A percentile compares a stretch with the other conserved stretches of the same genome.
Conservation (phyloP, 2,797 vertebrate species). For the Phrynocephalus forsythii region DNA sequence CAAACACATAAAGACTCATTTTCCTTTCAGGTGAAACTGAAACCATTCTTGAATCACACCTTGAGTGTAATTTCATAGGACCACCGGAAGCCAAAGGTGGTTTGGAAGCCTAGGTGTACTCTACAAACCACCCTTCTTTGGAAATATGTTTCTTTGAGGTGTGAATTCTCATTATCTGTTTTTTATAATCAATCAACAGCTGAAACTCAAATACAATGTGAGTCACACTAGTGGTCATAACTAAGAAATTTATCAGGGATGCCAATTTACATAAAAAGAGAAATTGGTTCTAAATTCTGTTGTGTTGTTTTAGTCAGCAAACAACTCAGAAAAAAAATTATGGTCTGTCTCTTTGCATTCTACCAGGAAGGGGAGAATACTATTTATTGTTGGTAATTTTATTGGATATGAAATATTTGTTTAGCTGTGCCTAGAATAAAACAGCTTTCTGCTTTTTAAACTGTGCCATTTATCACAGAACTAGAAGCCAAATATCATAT, state of each 20-base stretch:
- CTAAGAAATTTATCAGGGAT: background rate
- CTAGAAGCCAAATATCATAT: conserved; percentile 15
- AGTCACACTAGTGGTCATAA: background rate
- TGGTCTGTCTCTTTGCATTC: background rate
- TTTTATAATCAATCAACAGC: background rate
- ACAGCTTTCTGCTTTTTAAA: conserved; percentile 30
- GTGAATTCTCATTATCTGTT: background rate
- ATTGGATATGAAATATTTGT: conserved; percentile 35
- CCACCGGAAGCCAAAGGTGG: background rate
- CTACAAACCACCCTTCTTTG: background rate
- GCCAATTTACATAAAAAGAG: conserved; percentile 17
- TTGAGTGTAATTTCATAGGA: background rate
- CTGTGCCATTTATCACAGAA: conserved; percentile 11
- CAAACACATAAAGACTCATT: background rate
- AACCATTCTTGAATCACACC: background rate
- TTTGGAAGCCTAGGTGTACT: background rate
- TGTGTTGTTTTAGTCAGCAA: conserved; percentile 27
- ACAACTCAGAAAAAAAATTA: background rate
- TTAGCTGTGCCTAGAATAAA: conserved; percentile 21
- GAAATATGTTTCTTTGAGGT: background rate
- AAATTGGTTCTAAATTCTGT: conserved; percentile 9
- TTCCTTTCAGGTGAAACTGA: background rate
- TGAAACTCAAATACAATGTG: background rate
- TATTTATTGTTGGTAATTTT: conserved; percentile 35
- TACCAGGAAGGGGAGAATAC: background rate